Base-by-base conservation (phyloP, 2,888 invertebrate species). In the Linnaemya tessellans region DNA sequence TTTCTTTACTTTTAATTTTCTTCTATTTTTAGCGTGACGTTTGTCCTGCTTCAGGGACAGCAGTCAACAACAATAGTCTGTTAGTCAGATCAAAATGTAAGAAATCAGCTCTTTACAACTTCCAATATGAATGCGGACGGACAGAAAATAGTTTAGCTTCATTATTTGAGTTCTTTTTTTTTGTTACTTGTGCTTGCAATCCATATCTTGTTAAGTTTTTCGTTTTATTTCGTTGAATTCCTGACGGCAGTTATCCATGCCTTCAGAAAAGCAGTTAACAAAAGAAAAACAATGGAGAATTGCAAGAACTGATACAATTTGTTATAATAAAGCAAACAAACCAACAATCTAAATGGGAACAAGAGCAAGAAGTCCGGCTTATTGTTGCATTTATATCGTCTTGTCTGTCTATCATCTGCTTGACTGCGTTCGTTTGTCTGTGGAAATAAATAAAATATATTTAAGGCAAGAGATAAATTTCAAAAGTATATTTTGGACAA, bases 151-250 rank as follows among this genome's bases (percentile, higher is more conserved):
- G 30, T 30, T 75, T 65, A 22, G 56, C 65, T 75, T 75, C 20
- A 65, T 65, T 75, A 65, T 30, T 54, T 43, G n/a, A 9, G n/a
- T 41, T 38, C 1, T 43, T 46, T 22, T 70, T n/a, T 35, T 51
- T 22, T 0, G 4, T 15, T 35, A 0, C 4, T 10, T 30, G 1
- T 38, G 54, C 18, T 60, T 38, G 22, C 10, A 56, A 58, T 65
- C 65, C n/a, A 65, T 75, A 65, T 75, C 56, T 75, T 65, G 65
- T 75, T 56, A 56, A 75, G 65, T 75, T 56, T 56, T 75, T 18
- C 30, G 7, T 56, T 65, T 25, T 58, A 58, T 43, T 58, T 73
- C 15, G 60, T 49, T 46, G 9, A 73, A 73, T 30, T 73, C 46
- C 60, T 71, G 58, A 58, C 30, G 43, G 43, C 13, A 18, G 43